Evolutionary conservation across 1,140 invertebrate species (phyloP).

Genomic region (Ceratitis capitata): DNA sequence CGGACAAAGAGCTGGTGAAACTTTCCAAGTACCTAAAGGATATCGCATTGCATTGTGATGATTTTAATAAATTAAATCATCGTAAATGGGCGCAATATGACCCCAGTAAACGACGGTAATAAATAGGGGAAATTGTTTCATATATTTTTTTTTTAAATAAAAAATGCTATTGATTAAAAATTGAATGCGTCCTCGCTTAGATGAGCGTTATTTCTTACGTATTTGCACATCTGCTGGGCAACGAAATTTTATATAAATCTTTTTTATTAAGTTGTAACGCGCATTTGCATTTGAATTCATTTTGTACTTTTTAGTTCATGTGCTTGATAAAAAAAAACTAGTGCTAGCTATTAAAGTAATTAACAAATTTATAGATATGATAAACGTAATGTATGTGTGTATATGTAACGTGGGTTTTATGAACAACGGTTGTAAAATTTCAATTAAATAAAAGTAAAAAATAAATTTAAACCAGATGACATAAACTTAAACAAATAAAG

Average conservation of each 20-base stretch:
- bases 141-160: no score
- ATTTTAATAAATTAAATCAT: constrained; percentile 88
- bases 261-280: background rate
- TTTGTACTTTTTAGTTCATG: background rate
- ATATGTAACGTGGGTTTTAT: background rate
- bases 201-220: background rate
- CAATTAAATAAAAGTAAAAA: background rate
- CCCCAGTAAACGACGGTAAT: constrained; percentile 59
- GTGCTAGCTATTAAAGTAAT: background rate
- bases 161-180: background rate
- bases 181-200: background rate
- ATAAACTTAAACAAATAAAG: background rate
- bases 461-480: background rate
- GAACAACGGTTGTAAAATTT: constrained; percentile 3
- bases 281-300: background rate
- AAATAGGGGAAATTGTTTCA: background rate
- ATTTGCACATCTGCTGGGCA: background rate
- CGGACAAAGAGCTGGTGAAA: constrained; percentile 85
- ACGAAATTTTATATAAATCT: background rate
- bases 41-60: constrained; percentile 82
- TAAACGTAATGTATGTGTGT: background rate
- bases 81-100: constrained; percentile 90
- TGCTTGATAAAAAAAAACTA: background rate
- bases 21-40: constrained; percentile 86
- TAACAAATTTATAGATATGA: background rate